Conservation (phyloP, 1,140 invertebrate species). For the Lasaia peninsularis region DNA sequence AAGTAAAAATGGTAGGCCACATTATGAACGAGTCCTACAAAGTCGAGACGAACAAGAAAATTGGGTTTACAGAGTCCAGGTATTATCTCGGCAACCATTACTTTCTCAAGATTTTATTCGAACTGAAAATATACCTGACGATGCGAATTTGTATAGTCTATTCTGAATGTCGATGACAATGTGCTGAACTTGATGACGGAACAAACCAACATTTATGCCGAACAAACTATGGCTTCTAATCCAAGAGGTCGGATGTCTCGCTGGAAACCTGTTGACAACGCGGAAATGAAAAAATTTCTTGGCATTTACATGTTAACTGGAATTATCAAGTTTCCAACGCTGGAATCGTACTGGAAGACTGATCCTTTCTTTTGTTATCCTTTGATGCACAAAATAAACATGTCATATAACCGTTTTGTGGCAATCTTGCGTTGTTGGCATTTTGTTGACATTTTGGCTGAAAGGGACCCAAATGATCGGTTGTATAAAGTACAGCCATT, state of each 20-base stretch:
- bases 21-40: too few relatives aligned
- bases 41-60: too few relatives aligned
- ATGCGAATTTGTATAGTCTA: slow-evolving; percentile 1
- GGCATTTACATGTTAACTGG: slow-evolving; percentile 5
- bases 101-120: too few relatives aligned
- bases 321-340: slow-evolving; percentile 11
- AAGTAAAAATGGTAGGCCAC: too few relatives aligned
- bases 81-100: too few relatives aligned
- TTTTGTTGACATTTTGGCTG: slow-evolving; percentile 18
- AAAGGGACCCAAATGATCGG: slow-evolving; percentile 11
- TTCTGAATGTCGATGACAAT: slow-evolving; percentile 5
- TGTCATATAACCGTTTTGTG: slow-evolving; percentile 21
- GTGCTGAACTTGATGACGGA: slow-evolving; percentile 13
- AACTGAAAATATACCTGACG: neutral
- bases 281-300: slow-evolving; percentile 14
- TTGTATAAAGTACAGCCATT: slow-evolving; percentile 22
- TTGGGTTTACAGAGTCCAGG: too few relatives aligned
- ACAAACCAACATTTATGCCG: slow-evolving; percentile 6
- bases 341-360: slow-evolving; percentile 17
- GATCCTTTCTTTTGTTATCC: slow-evolving; percentile 15
- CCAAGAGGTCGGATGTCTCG: slow-evolving; percentile 3
- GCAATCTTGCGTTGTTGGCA: slow-evolving; percentile 18
- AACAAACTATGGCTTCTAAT: neutral
- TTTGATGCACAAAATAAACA: slow-evolving; percentile 19
- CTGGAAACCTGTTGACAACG: slow-evolving; percentile 1